Evolutionary conservation across 2,888 invertebrate genomes (phyloP).

Genomic region (Cyclophora punctaria): DNA sequence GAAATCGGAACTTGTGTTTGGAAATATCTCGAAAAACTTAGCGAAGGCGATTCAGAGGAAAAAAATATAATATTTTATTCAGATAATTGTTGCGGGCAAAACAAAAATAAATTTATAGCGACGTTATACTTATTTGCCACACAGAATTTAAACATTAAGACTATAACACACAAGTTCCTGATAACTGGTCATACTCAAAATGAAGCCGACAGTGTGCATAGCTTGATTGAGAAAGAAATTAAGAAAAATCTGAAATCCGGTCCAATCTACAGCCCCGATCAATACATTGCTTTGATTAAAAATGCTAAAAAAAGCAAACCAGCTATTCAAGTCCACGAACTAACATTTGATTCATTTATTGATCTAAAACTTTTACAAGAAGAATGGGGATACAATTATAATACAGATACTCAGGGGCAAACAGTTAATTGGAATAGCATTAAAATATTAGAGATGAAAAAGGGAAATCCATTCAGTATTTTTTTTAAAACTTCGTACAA

Average conservation of each 20-base stretch:
- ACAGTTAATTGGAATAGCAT: slow-evolving; percentile 19
- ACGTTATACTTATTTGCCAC: slow-evolving; percentile 19
- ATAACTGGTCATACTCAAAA: slow-evolving; percentile 36
- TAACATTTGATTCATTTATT: slow-evolving; percentile 13
- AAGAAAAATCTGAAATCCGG: slow-evolving; percentile 8
- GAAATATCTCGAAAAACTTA: slow-evolving; percentile 3
- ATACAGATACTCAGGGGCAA: slow-evolving; percentile 9
- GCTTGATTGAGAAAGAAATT: slow-evolving; percentile 8
- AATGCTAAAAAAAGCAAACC: slow-evolving; percentile 10
- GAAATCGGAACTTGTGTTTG: slow-evolving; percentile 20
- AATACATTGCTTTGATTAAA: slow-evolving; percentile 7
- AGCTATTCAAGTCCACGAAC: slow-evolving; percentile 14
- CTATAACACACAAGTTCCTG: slow-evolving; percentile 32
- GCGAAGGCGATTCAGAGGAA: background rate
- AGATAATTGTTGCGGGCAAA: slow-evolving; percentile 30
- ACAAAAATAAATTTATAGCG: slow-evolving; percentile 25
- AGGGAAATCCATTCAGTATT: slow-evolving; percentile 4
- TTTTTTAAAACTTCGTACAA: slow-evolving; percentile 17
- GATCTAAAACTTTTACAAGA: slow-evolving; percentile 17
- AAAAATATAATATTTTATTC: slow-evolving; percentile 25
- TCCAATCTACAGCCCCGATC: slow-evolving; percentile 7
- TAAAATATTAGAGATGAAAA: slow-evolving; percentile 13
- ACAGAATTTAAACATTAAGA: slow-evolving; percentile 15
- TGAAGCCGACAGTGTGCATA: slow-evolving; percentile 20
- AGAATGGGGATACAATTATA: slow-evolving; percentile 21